phyloP scores from a whole-genome alignment of 2,797 vertebrate genomes.

The Takifugu ocellatus region DNA sequence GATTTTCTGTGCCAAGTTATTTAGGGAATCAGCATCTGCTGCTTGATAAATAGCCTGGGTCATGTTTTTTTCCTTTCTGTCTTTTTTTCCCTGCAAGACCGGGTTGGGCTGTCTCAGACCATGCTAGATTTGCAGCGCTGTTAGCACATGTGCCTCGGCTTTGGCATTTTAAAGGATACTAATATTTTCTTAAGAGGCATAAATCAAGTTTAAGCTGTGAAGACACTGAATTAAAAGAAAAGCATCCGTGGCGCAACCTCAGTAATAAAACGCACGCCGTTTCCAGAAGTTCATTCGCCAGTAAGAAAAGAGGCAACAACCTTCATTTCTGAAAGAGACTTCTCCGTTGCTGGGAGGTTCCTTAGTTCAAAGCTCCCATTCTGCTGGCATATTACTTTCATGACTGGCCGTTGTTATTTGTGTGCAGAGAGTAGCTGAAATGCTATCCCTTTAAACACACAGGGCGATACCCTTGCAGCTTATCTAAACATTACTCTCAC shows the following conservation, averaged over 20 bases:
- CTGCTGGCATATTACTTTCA: conserved; percentile 53
- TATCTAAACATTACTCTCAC: conserved; percentile 64
- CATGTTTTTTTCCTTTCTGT: conserved; percentile 62
- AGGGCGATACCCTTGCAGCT: conserved; percentile 49
- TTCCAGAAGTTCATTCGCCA: conserved; percentile 25
- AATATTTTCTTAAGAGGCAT: conserved; percentile 5
- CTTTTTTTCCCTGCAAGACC: conserved; percentile 33
- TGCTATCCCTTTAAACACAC: conserved; percentile 54
- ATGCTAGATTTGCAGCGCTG: conserved; percentile 22
- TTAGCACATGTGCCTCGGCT: conserved; percentile 26
- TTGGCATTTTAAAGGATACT: conserved; percentile 6
- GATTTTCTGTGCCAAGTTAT: conserved; percentile 80
- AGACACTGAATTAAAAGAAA: conserved; percentile 5
- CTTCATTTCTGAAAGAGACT: conserved; percentile 45
- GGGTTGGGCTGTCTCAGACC: conserved; percentile 44
- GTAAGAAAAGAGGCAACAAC: conserved; percentile 32
- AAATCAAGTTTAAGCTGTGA: conserved; percentile 2
- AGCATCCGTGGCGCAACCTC: not conserved
- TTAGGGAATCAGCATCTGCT: conserved; percentile 81
- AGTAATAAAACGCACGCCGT: conserved; percentile 10
- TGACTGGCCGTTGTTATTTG: conserved; percentile 53
- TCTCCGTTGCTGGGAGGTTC: conserved; percentile 55
- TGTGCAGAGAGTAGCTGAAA: conserved; percentile 57
- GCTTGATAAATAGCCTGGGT: conserved; percentile 79
- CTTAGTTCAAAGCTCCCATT: conserved; percentile 60